phyloP scores from a whole-genome alignment of 1,140 invertebrate genomes.

The Hylaeus anthracinus region DNA sequence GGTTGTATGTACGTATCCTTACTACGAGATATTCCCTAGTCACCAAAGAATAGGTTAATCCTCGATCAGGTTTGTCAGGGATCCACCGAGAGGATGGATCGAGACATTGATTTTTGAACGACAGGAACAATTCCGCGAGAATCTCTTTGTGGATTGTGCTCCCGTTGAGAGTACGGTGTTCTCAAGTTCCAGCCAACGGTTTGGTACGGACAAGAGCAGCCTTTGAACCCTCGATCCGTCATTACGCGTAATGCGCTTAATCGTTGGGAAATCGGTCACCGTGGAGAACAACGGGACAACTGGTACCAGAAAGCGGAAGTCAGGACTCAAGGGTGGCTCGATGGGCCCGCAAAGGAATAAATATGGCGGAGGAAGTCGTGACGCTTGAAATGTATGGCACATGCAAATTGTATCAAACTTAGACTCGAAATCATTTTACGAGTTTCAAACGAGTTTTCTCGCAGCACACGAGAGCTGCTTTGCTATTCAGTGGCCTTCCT shows the following conservation, averaged over 20 bases:
- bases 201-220: not conserved
- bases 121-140: not conserved
- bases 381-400: conserved; percentile 5
- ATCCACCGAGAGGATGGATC: not conserved
- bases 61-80: no score
- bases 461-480: conserved; percentile 4
- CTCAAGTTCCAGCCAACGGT: not conserved
- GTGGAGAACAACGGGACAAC: not conserved
- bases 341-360: not conserved
- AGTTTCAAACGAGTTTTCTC: conserved; percentile 43
- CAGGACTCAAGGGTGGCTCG: not conserved
- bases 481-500: conserved; percentile 6
- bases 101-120: conserved; percentile 20
- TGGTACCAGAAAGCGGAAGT: not conserved
- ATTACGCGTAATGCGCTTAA: conserved; percentile 38
- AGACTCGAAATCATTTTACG: conserved; percentile 34
- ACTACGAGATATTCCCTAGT: no score
- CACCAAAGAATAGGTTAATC: no score
- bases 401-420: conserved; percentile 45
- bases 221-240: conserved; percentile 29
- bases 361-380: not conserved
- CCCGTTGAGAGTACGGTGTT: conserved; percentile 12
- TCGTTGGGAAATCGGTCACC: conserved; percentile 34
- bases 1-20: no score
- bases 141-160: conserved; percentile 18